Conservation (phyloP, 1,140 invertebrate species). For the Diploscapter pachys region DNA sequence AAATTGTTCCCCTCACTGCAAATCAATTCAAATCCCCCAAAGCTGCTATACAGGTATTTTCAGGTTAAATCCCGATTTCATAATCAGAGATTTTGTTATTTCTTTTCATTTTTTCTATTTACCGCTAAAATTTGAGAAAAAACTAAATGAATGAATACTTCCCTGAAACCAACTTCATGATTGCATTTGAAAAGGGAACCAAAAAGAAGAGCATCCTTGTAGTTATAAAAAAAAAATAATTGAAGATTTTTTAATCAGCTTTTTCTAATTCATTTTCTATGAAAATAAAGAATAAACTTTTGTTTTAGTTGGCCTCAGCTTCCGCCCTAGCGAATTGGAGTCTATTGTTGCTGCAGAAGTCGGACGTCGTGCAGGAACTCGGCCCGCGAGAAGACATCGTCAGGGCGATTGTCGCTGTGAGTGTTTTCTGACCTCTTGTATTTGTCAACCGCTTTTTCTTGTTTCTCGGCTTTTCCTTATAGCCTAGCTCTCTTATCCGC, state of each 20-base stretch:
- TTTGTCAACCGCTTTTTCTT: background rate
- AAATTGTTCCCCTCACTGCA: conserved; percentile 20
- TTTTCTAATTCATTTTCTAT: background rate
- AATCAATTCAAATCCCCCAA: conserved; percentile 6
- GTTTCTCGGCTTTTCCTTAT: background rate
- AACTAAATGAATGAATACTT: too few relatives aligned
- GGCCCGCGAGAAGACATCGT: conserved; percentile 50
- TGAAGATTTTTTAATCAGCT: conserved; percentile 17
- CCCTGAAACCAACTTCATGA: too few relatives aligned
- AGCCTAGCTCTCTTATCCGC: background rate
- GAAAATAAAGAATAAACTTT: background rate
- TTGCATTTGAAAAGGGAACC: too few relatives aligned
- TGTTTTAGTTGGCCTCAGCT: conserved; percentile 43
- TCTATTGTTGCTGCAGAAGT: conserved; percentile 31
- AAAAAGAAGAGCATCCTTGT: too few relatives aligned
- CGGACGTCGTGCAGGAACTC: conserved; percentile 44
- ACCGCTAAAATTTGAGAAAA: background rate
- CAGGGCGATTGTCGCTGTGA: conserved; percentile 37
- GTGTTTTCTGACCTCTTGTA: background rate
- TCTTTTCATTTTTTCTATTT: conserved; percentile 4
- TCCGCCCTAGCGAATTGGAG: conserved; percentile 44
- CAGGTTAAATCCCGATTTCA: conserved; percentile 33
- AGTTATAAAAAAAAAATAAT: too few relatives aligned
- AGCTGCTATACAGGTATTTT: background rate
- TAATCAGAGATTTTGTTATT: conserved; percentile 18